Conservation (phyloP, 2,888 invertebrate genomes). For the Scaptomyza polygonia region DNA sequence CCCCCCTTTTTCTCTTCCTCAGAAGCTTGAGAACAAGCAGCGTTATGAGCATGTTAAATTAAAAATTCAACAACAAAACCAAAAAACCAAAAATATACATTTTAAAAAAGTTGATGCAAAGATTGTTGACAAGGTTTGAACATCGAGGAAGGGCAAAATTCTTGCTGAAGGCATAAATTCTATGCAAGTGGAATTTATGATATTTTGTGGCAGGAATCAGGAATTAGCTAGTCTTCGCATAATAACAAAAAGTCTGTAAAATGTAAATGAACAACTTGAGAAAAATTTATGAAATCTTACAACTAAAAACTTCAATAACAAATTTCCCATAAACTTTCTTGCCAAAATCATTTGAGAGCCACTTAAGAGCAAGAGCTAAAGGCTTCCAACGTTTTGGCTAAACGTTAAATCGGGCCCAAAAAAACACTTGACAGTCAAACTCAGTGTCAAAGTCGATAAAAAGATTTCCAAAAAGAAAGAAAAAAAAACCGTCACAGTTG, state of each 20-base stretch:
- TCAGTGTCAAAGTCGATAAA: constrained; percentile 3
- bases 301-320: not conserved
- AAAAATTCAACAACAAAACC: not conserved
- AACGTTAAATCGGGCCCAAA: constrained; percentile 2
- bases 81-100: not conserved
- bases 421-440: not conserved
- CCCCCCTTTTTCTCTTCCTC: no score
- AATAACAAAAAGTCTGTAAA: no score
- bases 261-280: no score
- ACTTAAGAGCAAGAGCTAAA: no score
- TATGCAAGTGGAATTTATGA: not conserved
- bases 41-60: not conserved
- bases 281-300: no score
- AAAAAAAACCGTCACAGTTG: constrained; percentile 27
- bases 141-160: constrained; percentile 4
- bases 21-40: not conserved
- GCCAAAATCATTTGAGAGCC: not conserved
- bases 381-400: not conserved
- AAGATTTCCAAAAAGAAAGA: not conserved
- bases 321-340: not conserved
- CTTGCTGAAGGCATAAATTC: not conserved
- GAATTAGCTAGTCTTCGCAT: no score
- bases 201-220: not conserved
- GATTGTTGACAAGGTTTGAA: constrained; percentile 16
- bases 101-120: not conserved